Base-by-base conservation (phyloP, 2,888 invertebrate genomes). In the Brachynemurus nebulosus region DNA sequence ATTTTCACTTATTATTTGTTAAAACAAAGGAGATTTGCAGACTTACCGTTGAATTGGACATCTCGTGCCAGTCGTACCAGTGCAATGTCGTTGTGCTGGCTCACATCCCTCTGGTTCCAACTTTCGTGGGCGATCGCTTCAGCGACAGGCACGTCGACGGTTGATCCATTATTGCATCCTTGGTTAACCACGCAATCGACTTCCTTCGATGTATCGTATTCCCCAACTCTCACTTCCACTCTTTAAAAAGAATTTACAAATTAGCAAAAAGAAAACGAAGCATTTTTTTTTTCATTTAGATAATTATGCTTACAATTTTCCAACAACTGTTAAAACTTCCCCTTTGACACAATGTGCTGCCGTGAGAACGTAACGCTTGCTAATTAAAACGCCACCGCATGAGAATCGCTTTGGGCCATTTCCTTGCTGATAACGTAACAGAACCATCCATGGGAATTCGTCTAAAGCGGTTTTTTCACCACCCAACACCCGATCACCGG, bases 81-180 rank as follows among this genome's bases (percentile, higher is more conserved):
- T 0, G 82, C 86, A 34, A 86, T 80, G 55, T 86, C 86, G 55
- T 84, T 66, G 19, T 67, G 64, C 53, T 81, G 79, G 54, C 20
- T 48, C 49, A 17, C 12, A 23, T n/a, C 14, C 8, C 51, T 50
- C 40, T 49, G 48, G 47, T 62, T 52, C 56, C 71, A 72, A 1
- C 60, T 55, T 0, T 61, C 59, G 51, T 72, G 69, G 0, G 65
- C 55, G 27, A 67, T 65, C 30, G 57, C 57, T 41, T 58, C 56
- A 42, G 63, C 64, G 4, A 69, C 65, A 16, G 61, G 57, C 14
- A 69, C 59, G 25, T 59, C 56, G 38, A 63, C 53, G 0, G 61
- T 57, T 2, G 61, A 61, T n/a, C n/a, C n/a, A 1, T 66, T 62
- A 1, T 66, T 66, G 54, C 72, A 72, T 18, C 51, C 52, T 18